These are phyloP conservation scores for Terebella lapidaria DNA, from an alignment of 2,888 invertebrate genomes.

Conservation along the genomic window DNA sequence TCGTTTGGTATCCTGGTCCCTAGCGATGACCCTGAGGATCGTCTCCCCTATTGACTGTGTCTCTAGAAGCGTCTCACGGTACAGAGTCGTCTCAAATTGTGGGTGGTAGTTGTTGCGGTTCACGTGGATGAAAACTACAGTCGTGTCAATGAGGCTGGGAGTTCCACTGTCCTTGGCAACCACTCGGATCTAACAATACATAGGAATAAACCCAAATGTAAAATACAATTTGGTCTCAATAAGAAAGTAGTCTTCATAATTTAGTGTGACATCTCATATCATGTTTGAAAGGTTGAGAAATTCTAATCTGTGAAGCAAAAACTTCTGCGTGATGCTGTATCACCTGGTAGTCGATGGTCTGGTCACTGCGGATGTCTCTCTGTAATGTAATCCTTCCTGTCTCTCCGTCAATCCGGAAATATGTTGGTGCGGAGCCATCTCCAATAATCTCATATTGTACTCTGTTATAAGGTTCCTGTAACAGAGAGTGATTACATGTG, in stretches of 20 bases:
- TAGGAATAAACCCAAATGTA: neutral
- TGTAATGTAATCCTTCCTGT: conserved; percentile 18
- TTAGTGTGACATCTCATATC: too few species aligned
- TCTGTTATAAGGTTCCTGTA: conserved; percentile 38
- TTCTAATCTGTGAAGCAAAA: too few species aligned
- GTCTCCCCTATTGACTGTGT: conserved; percentile 22
- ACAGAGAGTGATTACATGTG: conserved; percentile 4
- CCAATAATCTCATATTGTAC: conserved; percentile 37
- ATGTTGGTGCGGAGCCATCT: conserved; percentile 34
- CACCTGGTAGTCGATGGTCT: conserved; percentile 21
- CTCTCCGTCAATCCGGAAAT: conserved; percentile 32
- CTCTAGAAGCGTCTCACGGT: conserved; percentile 23
- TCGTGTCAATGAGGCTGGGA: conserved; percentile 31
- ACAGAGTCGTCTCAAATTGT: conserved; percentile 22
- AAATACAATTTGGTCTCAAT: neutral
- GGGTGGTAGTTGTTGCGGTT: conserved; percentile 25
- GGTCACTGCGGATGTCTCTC: conserved; percentile 19
- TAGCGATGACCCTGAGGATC: conserved; percentile 18
- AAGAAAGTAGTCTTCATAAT: too few species aligned
- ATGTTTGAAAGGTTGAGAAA: too few species aligned
- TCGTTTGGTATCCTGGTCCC: conserved; percentile 19
- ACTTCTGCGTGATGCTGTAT: neutral
- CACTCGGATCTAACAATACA: conserved; percentile 28
- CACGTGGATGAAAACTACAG: conserved; percentile 20
- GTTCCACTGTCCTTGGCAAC: conserved; percentile 35